These are phyloP conservation scores for Ips nitidus DNA, from an alignment of 1,140 invertebrate genomes.

Conservation along the genomic window DNA sequence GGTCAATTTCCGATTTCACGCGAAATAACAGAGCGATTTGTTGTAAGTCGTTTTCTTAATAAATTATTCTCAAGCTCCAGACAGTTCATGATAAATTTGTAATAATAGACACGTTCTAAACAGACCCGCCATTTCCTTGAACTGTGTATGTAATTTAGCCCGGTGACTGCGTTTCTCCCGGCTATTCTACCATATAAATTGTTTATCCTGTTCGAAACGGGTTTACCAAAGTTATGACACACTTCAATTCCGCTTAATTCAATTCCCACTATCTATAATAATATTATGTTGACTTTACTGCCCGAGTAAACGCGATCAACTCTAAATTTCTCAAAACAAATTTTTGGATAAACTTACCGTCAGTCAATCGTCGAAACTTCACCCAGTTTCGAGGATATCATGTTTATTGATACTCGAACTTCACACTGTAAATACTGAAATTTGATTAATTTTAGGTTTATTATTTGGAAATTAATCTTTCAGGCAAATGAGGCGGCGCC, in stretches of 20 bases:
- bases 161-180: slow-evolving; percentile 11
- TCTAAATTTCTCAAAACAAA: slow-evolving; percentile 12
- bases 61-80: slow-evolving; percentile 16
- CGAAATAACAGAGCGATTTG: slow-evolving; percentile 31
- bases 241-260: not conserved
- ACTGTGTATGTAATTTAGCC: slow-evolving; percentile 1
- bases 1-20: slow-evolving; percentile 30
- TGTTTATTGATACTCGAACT: slow-evolving; percentile 19
- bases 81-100: slow-evolving; percentile 26
- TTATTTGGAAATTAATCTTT: slow-evolving; percentile 16
- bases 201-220: not conserved
- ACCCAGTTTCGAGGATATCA: slow-evolving; percentile 20
- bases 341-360: slow-evolving; percentile 11
- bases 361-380: slow-evolving; percentile 11
- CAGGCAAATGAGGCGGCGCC: slow-evolving; percentile 15
- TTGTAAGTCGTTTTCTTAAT: slow-evolving; percentile 25
- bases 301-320: not conserved
- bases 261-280: not conserved
- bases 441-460: slow-evolving; percentile 24
- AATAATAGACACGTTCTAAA: slow-evolving; percentile 31
- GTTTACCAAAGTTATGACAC: not conserved
- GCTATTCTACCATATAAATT: not conserved
- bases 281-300: too few species aligned
- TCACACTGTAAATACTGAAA: slow-evolving; percentile 11
- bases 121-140: slow-evolving; percentile 15